Conservation (phyloP, 2,797 vertebrate species). For the Echiichthys vipera region DNA sequence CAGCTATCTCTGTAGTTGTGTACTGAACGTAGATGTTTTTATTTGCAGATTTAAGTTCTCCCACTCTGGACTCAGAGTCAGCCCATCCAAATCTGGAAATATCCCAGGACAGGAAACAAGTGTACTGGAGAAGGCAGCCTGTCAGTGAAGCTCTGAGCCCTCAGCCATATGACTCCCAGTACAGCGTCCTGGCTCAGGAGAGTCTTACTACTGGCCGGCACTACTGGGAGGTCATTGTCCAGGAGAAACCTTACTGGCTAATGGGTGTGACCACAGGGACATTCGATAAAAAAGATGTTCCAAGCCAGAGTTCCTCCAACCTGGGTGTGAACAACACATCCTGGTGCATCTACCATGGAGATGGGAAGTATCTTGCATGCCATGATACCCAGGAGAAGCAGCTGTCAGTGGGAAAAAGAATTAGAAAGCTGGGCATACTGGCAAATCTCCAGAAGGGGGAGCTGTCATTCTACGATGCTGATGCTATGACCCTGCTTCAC, state of each 20-base stretch:
- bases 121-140: conserved; percentile 76
- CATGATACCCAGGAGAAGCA: conserved; percentile 78
- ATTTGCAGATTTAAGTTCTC: conserved; percentile 77
- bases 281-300: conserved; percentile 4
- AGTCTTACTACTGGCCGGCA: conserved; percentile 70
- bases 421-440: conserved; percentile 80
- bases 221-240: conserved; percentile 85
- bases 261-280: conserved; percentile 77
- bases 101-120: conserved; percentile 77
- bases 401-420: conserved; percentile 64
- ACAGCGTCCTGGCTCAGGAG: conserved; percentile 76
- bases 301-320: conserved; percentile 10
- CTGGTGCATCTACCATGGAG: conserved; percentile 84
- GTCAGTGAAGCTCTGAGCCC: conserved; percentile 22
- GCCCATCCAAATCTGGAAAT: conserved; percentile 82
- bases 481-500: conserved; percentile 76
- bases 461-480: conserved; percentile 82
- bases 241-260: conserved; percentile 85
- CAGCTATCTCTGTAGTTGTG: background rate
- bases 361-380: conserved; percentile 81
- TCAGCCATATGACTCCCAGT: conserved; percentile 74
- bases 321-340: conserved; percentile 68
- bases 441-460: conserved; percentile 78
- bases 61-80: conserved; percentile 75
- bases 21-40: conserved; percentile 26